Evolutionary conservation across 2,797 vertebrate species (phyloP), one percentile per base, ranked within the genome.

Genomic region (Oreonectes daqikongensis): DNA sequence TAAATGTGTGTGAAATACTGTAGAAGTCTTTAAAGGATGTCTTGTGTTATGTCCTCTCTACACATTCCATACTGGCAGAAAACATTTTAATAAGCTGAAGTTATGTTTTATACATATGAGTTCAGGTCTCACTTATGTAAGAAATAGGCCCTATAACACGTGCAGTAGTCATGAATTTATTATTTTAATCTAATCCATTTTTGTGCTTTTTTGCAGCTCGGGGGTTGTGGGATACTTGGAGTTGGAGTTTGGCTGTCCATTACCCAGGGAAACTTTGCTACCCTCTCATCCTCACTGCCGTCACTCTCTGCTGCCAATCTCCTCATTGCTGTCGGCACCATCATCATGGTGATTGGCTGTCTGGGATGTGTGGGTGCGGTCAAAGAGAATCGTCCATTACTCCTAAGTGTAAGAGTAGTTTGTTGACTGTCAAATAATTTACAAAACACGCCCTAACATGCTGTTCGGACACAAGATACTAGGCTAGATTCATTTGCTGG

Each of bases 241-340:
- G 97, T 99, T 0, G 97, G 97, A 73, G 95, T 99, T 85, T 99
- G 97, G 97, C 91, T 99, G 87, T 96, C 97, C 0, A 97, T 98
- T 88, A 99, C 97, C 44, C 97, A 99, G 89, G 97, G 97, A 20
- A 98, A 95, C 92, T 99, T 99, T 48, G 97, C 97, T 85, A 99
- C 97, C 1, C 93, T 99, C 35, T 99, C 97, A 6, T 94, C 97
- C 15, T 99, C 97, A 77, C 94, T 99, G 81, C 97, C 97, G 0
- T 97, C 97, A 20, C 89, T 99, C 85, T 98, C 97, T 9, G 97
- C 97, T 24, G 97, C 97, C 91, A 99, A 99, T 90, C 92, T 99
- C 10, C 94, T 99, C 85, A 97, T 99, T 2, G 92, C 94, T 24
- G 93, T 95, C 0, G 97, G 97, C 57, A 93, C 95, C 0, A 94